Base-by-base conservation (phyloP, 2,797 vertebrate genomes). In the Ctenosaura bakeri region DNA sequence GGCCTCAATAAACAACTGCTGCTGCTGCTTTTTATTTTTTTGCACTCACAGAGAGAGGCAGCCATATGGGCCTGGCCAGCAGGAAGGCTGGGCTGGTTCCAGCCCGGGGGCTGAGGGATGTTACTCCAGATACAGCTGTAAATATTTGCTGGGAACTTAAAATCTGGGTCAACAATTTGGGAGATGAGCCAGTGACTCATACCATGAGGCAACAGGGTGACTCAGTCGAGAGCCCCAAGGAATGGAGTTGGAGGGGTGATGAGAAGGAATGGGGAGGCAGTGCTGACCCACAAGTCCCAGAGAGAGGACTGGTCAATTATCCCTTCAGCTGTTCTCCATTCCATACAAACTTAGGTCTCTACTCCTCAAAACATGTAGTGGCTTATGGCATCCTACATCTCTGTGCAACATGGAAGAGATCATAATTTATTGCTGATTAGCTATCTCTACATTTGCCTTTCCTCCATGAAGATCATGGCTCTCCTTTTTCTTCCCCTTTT, bases 51-150 rank as follows among this genome's bases (percentile, higher is more conserved):
- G 26, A 78, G 35, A 90, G 81, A 87, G 38, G 71, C 80, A 64
- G 73, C 46, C 35, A 38, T 42, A 64, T 56, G 74, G 79, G 22
- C 85, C 56, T 46, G 73, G 90, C 85, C 85, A 88, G 73, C 46
- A 69, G 90, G 73, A 83, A 88, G 50, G 9, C 73, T 90, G 86
- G 90, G 73, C 26, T 66, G 20, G 6, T 87, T 90, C 90, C 90
- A 90, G 35, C 71, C 73, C 10, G 26, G 88, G 89, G 90, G 80
- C 86, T 88, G 90, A 84, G 86, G 86, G 86, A 88, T 78, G 80
- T 90, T 83, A 87, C 90, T 90, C 46, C 80, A 90, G 90, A 83
- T 90, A 88, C 90, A 90, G 90, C 90, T 90, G 90, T 87, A 90
- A 90, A 82, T 88, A 87, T 90, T 90, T 90, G n/a, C 86, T 90